A percentile compares a stretch with the other conserved stretches of the same genome.
Evolutionary conservation across 2,797 vertebrate species (phyloP).

Genomic region (Vespertilio murinus): DNA sequence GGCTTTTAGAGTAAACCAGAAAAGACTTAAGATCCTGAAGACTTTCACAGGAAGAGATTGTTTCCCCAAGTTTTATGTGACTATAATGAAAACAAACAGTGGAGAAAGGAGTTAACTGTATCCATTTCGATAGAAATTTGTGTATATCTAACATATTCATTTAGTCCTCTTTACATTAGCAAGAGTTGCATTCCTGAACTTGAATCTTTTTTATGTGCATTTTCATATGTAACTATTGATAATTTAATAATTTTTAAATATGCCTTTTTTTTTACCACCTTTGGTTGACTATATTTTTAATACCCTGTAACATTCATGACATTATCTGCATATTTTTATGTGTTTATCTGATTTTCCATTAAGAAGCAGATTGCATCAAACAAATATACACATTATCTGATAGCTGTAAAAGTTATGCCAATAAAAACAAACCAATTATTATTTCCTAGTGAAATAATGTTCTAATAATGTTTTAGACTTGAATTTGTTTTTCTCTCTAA

Average conservation of each 20-base stretch:
- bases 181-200: conserved; percentile 32
- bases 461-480: conserved; percentile 44
- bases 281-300: conserved; percentile 22
- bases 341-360: conserved; percentile 27
- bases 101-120: not conserved
- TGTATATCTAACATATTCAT: not conserved
- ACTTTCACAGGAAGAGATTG: not conserved
- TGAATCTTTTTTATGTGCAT: not conserved
- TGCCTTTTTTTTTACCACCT: not conserved
- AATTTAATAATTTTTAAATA: not conserved
- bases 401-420: not conserved
- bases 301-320: not conserved
- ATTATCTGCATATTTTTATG: not conserved
- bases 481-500: not conserved
- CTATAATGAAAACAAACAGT: not conserved
- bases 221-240: conserved; percentile 30
- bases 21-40: not conserved
- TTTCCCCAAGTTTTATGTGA: not conserved
- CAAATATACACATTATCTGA: not conserved
- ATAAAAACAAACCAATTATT: conserved; percentile 25
- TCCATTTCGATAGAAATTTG: conserved; percentile 37
- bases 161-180: not conserved
- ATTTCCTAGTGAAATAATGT: conserved; percentile 31
- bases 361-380: conserved; percentile 11
- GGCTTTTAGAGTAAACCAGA: not conserved